Percentiles rank a stretch among this genome's conserved stretches.
phyloP scores from a whole-genome alignment of 2,797 vertebrate species.

The Coregonus sp. region DNA sequence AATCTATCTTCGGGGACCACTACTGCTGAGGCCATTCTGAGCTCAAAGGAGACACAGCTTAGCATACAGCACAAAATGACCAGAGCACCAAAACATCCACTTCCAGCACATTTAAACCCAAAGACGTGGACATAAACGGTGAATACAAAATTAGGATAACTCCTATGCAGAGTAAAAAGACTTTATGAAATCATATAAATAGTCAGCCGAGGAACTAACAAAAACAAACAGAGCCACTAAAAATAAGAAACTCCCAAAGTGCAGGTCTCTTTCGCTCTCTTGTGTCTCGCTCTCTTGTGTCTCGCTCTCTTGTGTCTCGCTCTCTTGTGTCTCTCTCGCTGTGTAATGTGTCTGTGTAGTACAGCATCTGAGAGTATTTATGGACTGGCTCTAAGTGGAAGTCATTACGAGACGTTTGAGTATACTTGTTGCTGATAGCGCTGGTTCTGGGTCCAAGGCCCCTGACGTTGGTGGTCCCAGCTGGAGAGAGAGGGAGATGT shows the following conservation, averaged over 20 bases:
- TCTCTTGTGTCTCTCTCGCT: constrained; percentile 53
- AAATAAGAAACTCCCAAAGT: constrained; percentile 67
- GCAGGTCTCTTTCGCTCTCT: constrained; percentile 59
- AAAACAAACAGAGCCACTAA: constrained; percentile 63
- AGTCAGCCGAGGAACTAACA: constrained; percentile 58
- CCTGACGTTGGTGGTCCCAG: constrained; percentile 70
- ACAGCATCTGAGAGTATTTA: constrained; percentile 79
- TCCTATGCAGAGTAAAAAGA: constrained; percentile 31
- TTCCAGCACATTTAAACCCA: constrained; percentile 50
- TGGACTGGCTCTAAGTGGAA: constrained; percentile 77
- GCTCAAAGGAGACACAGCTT: constrained; percentile 41
- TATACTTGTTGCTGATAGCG: constrained; percentile 69
- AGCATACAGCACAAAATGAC: not conserved
- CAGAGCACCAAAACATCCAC: constrained; percentile 47
- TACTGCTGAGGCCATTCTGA: constrained; percentile 30
- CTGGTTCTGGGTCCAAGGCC: constrained; percentile 66
- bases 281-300: not conserved
- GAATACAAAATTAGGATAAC: constrained; percentile 42
- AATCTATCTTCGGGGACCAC: constrained; percentile 16
- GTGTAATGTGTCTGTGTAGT: not conserved
- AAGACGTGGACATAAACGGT: constrained; percentile 48
- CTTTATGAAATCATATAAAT: constrained; percentile 63
- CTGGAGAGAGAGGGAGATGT: constrained; percentile 17
- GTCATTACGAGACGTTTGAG: constrained; percentile 78
- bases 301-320: constrained; percentile 25